Evolutionary conservation across 1,140 invertebrate genomes (phyloP), one percentile per base, ranked within the genome.

Genomic region (Bombus superbus): DNA sequence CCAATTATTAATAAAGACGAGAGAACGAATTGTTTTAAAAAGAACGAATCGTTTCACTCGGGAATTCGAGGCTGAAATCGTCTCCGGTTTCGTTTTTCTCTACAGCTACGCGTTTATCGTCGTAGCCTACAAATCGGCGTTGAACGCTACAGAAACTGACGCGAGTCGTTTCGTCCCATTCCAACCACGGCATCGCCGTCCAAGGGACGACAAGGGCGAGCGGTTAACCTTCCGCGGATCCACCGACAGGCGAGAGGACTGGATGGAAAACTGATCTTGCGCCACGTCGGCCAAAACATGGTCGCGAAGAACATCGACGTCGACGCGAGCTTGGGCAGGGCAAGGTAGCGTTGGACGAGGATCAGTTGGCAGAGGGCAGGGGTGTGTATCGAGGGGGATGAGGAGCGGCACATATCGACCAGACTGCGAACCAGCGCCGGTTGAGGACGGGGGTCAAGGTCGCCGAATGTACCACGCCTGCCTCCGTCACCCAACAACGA

Each of bases 371-470:
- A 53, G 75, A 83, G 68, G 75, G 73, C 86, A 68, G 83, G 83
- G 71, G 83, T 90, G 83, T 87, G 85, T 86, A 79, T 86, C 75
- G 85, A 84, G 44, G 78, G 73, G 78, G 83, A 88, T 86, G 82
- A 81, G 88, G 88, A 89, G 86, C 89, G 85, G 86, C 79, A 90
- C 81, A 91, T 95, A 95, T 94, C 94, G 94, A 95, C 91, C 94
- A 91, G 93, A 93, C 93, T 93, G 89, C 92, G 89, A 93, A 89
- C 92, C 81, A 90, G 89, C 92, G 91, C 86, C 87, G 92, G 90
- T 92, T 87, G 92, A 93, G 92, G 92, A 94, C 94, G 92, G 91
- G 90, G 94, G 94, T 94, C 94, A 94, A 94, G 94, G 94, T 94
- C 94, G 91, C 82, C 81, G 64, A 91, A 93, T 90, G 92, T 94